Evolutionary conservation across 2,797 vertebrate genomes (phyloP).

Genomic region (Sebastes wilsoni): DNA sequence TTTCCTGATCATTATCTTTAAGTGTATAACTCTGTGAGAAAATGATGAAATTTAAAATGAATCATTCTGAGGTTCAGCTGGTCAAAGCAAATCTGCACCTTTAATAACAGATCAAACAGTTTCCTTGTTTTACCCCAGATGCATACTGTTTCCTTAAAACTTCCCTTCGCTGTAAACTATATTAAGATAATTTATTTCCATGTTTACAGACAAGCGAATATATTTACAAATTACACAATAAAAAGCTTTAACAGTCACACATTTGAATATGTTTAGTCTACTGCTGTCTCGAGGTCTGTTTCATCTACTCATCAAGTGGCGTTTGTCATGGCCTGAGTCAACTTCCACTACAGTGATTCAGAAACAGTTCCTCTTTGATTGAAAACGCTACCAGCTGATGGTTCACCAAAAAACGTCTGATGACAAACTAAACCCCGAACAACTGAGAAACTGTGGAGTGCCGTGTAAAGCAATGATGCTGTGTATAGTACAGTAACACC

Average conservation of each 20-base stretch:
- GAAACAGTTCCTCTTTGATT: conserved; percentile 1
- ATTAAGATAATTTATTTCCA: neutral
- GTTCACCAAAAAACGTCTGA: neutral
- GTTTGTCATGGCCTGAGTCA: neutral
- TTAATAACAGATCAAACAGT: neutral
- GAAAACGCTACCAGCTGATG: conserved; percentile 27
- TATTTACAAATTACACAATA: neutral
- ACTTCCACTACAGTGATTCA: conserved; percentile 15
- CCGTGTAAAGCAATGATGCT: neutral
- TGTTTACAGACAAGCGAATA: neutral
- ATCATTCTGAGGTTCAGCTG: neutral
- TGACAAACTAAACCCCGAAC: conserved; percentile 1
- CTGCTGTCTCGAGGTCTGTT: neutral
- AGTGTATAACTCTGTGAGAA: neutral
- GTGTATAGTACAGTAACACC: neutral
- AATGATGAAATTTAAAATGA: neutral
- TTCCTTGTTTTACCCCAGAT: neutral
- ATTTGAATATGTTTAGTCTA: neutral
- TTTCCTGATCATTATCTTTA: neutral
- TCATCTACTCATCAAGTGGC: neutral
- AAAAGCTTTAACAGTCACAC: neutral
- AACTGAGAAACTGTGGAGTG: neutral
- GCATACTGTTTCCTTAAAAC: neutral
- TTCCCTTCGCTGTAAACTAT: neutral
- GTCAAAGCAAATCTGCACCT: neutral